A percentile compares a stretch with the other conserved stretches of the same genome.
Conservation (phyloP, 2,113 vertebrate genomes). For the Microcebus ravelobensis region DNA sequence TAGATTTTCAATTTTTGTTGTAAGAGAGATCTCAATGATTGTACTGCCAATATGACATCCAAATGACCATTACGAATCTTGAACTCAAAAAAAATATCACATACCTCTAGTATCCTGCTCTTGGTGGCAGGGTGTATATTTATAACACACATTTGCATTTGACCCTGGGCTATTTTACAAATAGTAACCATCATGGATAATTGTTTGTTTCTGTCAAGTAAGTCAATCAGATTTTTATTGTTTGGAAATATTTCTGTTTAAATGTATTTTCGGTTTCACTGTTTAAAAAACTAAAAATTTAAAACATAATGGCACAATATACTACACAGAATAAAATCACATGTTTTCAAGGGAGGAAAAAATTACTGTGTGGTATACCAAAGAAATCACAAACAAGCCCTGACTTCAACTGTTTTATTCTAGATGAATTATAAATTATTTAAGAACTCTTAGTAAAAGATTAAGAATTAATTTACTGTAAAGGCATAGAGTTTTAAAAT, state of each 20-base stretch:
- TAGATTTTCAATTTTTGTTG: background rate
- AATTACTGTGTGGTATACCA: background rate
- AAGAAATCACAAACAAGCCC: conserved; percentile 24
- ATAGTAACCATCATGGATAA: background rate
- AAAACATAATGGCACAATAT: background rate
- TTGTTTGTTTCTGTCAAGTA: conserved; percentile 52
- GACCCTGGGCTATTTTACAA: background rate
- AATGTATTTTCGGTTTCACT: background rate
- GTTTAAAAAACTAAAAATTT: conserved; percentile 30
- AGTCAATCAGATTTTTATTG: conserved; percentile 24
- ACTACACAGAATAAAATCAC: conserved; percentile 5
- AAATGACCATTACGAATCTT: background rate
- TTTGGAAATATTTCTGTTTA: conserved; percentile 45
- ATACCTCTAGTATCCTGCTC: background rate
- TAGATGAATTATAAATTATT: background rate
- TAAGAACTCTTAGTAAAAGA: background rate
- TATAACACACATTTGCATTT: background rate
- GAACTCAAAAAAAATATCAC: background rate
- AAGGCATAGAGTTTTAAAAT: conserved; percentile 6
- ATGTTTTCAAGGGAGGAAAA: background rate
- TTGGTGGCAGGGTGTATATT: background rate
- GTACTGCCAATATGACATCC: background rate
- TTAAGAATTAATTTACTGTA: conserved; percentile 28
- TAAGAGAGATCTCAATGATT: background rate
- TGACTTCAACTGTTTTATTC: background rate